Base-by-base conservation (phyloP, 2,113 vertebrate species). In the Solea senegalensis region DNA sequence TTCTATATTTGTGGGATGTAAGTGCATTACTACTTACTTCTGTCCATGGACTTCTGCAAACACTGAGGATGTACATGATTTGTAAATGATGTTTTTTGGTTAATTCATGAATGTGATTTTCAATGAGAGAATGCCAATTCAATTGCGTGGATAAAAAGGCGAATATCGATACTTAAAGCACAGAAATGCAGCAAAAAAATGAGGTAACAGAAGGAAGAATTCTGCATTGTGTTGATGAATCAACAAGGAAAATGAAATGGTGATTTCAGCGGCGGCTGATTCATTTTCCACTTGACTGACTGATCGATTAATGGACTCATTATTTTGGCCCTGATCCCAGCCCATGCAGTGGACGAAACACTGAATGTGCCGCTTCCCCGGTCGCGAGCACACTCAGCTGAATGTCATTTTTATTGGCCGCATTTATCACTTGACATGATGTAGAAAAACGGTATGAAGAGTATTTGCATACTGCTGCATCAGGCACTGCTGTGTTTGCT, bases 391-490 rank as follows among this genome's bases (percentile, higher is more conserved):
- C 68, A 62, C 60, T 74, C 62, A 67, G 61, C 73, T 78, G 44
- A 72, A 65, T 56, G 44, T 79, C 64, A 54, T 40, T 81, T 85
- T 79, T 80, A 85, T 77, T 82, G 56, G 65, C 70, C 76, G 67
- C 72, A 68, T 80, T 85, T 81, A 85, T 83, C 57, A 74, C 69
- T 67, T 52, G 48, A 72, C 74, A 62, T 77, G 70, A 85, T 76
- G 59, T 69, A 54, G 65, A 48, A 75, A 81, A 63, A 43, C 40
- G 8, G 60, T 21, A 28, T 73, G 65, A 64, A 39, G 52, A 16
- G 53, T 53, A 86, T 91, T 89, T 84, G 83, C 88, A 89, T 86
- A 83, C 67, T 85, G 88, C 85, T 85, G 85, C 82, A 86, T 91
- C 80, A 85, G 76, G 69, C 48, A 28, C 50, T 27, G 57, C 66